phyloP scores from a whole-genome alignment of 2,888 invertebrate species.

The Caenorhabditis panamensis region DNA sequence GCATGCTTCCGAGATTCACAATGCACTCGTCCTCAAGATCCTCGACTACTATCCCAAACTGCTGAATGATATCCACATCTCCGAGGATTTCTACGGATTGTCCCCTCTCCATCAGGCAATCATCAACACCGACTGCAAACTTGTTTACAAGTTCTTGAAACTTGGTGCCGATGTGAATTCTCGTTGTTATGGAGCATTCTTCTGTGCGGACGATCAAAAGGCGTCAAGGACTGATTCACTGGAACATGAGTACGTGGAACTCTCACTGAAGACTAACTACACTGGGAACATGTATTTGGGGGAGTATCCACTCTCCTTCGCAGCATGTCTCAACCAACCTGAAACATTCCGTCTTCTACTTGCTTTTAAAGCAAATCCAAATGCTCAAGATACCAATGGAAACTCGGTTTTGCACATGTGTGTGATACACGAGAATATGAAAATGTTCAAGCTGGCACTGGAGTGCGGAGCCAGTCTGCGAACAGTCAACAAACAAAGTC shows the following conservation, averaged over 20 bases:
- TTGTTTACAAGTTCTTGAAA: constrained; percentile 95
- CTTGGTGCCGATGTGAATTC: constrained; percentile 91
- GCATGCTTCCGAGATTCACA: constrained; percentile 74
- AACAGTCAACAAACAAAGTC: constrained; percentile 89
- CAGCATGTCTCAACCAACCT: constrained; percentile 93
- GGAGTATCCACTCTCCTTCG: constrained; percentile 95
- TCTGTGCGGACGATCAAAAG: constrained; percentile 91
- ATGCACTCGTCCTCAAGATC: constrained; percentile 89
- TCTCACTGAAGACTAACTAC: constrained; percentile 89
- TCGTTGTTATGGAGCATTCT: constrained; percentile 90
- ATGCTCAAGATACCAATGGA: constrained; percentile 95
- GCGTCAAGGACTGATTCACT: constrained; percentile 89
- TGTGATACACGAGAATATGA: constrained; percentile 93
- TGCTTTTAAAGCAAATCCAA: constrained; percentile 91
- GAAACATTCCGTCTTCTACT: constrained; percentile 93
- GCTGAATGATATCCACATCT: constrained; percentile 84
- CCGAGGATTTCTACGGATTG: constrained; percentile 78
- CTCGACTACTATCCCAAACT: constrained; percentile 93
- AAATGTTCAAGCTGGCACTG: constrained; percentile 94
- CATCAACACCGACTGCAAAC: constrained; percentile 96
- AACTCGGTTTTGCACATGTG: constrained; percentile 96
- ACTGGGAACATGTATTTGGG: constrained; percentile 98
- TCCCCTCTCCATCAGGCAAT: constrained; percentile 91
- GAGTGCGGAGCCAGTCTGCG: constrained; percentile 93
- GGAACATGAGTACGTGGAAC: constrained; percentile 92